Conservation (phyloP, 2,113 vertebrate species). For the Hippolais icterina region DNA sequence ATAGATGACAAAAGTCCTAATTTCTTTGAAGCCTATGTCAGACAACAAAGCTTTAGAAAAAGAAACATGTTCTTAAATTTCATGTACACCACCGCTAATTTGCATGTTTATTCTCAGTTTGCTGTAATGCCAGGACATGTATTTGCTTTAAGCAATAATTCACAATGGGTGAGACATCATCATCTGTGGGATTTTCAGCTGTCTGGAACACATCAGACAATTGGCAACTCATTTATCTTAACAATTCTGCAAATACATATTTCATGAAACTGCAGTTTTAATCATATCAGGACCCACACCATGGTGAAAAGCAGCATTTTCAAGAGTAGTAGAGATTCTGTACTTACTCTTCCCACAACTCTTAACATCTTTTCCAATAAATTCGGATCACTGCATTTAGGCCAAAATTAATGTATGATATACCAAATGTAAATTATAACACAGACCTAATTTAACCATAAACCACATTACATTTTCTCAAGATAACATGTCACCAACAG, state of each 20-base stretch:
- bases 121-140: not conserved
- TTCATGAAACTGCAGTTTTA: not conserved
- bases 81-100: not conserved
- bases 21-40: not conserved
- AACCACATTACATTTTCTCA: not conserved
- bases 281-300: not conserved
- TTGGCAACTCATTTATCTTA: not conserved
- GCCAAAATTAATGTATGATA: not conserved
- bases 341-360: not conserved
- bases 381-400: not conserved
- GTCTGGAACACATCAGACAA: not conserved
- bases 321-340: not conserved
- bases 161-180: not conserved
- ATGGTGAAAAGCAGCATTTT: not conserved
- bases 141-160: not conserved
- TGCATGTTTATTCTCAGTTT: constrained; percentile 27
- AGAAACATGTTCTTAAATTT: not conserved
- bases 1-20: not conserved
- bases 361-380: not conserved
- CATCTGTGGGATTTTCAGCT: not conserved
- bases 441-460: not conserved
- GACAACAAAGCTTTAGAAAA: constrained; percentile 17
- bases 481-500: not conserved
- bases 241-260: not conserved
- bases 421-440: not conserved